These are phyloP conservation scores for Malachius bipustulatus DNA, from an alignment of 2,888 invertebrate genomes.

Conservation along the genomic window DNA sequence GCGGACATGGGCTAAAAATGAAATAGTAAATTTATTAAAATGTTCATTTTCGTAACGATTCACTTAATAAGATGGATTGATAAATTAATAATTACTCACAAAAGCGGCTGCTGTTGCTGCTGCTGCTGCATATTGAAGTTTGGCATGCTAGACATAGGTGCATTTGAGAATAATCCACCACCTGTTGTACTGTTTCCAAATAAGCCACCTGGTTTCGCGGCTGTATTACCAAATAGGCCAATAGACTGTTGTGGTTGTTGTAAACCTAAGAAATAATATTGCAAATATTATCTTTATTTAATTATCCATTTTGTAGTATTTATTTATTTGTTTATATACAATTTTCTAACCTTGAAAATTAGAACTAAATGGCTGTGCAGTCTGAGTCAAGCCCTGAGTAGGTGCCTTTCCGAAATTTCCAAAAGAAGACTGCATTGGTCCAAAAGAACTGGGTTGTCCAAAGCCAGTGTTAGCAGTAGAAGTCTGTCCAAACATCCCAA, in stretches of 20 bases:
- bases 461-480: conserved; percentile 17
- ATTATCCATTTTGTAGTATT: too few relatives aligned
- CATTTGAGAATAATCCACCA: not conserved
- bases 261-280: too few relatives aligned
- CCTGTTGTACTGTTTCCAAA: not conserved
- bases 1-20: not conserved
- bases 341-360: too few relatives aligned
- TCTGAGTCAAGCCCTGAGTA: not conserved
- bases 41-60: too few relatives aligned
- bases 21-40: not conserved
- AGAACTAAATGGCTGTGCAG: too few relatives aligned
- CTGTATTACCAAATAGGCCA: not conserved
- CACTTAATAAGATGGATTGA: too few relatives aligned
- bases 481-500: conserved; percentile 6
- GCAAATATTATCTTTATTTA: too few relatives aligned
- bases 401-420: conserved; percentile 28
- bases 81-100: not conserved
- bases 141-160: not conserved
- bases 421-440: conserved; percentile 21
- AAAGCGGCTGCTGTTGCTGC: conserved; percentile 8
- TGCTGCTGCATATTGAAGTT: not conserved
- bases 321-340: too few relatives aligned
- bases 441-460: conserved; percentile 21
- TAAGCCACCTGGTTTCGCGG: not conserved
- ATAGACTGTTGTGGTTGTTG: too few relatives aligned